Percentiles rank a stretch among this genome's conserved stretches.
Evolutionary conservation across 2,888 invertebrate genomes (phyloP).

Genomic region (Stenodema calcarata): DNA sequence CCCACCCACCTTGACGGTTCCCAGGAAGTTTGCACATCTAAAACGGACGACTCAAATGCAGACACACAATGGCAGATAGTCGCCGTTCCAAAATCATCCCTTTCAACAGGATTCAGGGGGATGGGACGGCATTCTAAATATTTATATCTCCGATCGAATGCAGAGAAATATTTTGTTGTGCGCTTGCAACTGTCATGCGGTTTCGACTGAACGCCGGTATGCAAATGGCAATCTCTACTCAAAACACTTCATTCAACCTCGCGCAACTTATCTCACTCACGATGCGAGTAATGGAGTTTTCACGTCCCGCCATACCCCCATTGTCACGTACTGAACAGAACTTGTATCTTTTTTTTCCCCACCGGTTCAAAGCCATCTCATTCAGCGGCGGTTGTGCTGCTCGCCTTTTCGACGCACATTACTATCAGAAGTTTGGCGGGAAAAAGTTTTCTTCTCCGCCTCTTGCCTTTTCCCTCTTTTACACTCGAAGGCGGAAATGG

Average conservation of each 20-base stretch:
- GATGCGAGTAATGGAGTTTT: background rate
- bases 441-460: background rate
- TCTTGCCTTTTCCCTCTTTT: background rate
- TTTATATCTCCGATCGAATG: too few relatives aligned
- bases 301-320: background rate
- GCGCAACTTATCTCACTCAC: background rate
- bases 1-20: too few relatives aligned
- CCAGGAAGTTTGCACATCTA: too few relatives aligned
- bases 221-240: background rate
- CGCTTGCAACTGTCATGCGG: background rate
- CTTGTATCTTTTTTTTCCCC: background rate
- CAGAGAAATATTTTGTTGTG: too few relatives aligned
- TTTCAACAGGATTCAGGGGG: too few relatives aligned
- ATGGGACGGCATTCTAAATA: too few relatives aligned
- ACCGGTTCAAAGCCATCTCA: background rate
- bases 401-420: background rate
- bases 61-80: too few relatives aligned
- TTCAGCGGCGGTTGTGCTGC: background rate
- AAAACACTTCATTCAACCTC: background rate
- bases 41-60: too few relatives aligned
- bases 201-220: background rate
- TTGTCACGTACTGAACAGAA: background rate
- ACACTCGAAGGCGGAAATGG: background rate
- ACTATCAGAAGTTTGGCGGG: background rate
- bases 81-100: too few relatives aligned